Evolutionary conservation across 2,888 invertebrate species (phyloP), one percentile per base, ranked within the genome.

Genomic region (Limnephilus auricula): DNA sequence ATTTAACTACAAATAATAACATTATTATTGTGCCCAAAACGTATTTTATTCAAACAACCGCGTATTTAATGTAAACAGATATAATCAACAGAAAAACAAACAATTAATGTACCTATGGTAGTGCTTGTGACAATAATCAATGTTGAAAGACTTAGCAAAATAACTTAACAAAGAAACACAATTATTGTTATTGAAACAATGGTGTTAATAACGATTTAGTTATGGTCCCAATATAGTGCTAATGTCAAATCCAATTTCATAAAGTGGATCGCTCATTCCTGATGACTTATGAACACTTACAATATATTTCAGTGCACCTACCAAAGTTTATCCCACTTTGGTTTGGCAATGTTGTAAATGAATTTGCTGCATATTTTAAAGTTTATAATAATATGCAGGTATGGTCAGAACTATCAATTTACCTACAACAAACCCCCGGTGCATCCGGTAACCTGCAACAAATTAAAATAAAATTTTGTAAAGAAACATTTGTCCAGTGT

Each of bases 181-280:
- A 82, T 18, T 32, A 82, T 10, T 37, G 37, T 80, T 80, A 80
- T 79, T 79, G 9, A n/a, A 79, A 31, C 13, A 79, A 79, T 18
- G 15, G 15, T 80, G 79, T n/a, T 12, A 79, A 79, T 80, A 80
- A 31, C 37, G 25, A 6, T 34, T 37, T 5, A 83, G 18, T 80
- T 83, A 83, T 83, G 83, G 83, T 83, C 83, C 83, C 83, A 83
- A 65, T 65, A 65, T 65, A 25, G 25, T 25, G 65, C 25, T 65
- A 9, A 65, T 25, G 65, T 65, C 65, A 25, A 65, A 65, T 65
- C 25, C 25, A 65, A 65, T 65, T 65, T 25, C 25, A 65, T 65
- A 65, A 65, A 65, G 65, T 65, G 6, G 9, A 65, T 65, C 9
- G 5, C 9, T 9, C 65, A 65, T n/a, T 9, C 25, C 65, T 65